These are phyloP conservation scores for Hirundo rustica DNA, from an alignment of 2,797 vertebrate genomes.

Conservation along the genomic window DNA sequence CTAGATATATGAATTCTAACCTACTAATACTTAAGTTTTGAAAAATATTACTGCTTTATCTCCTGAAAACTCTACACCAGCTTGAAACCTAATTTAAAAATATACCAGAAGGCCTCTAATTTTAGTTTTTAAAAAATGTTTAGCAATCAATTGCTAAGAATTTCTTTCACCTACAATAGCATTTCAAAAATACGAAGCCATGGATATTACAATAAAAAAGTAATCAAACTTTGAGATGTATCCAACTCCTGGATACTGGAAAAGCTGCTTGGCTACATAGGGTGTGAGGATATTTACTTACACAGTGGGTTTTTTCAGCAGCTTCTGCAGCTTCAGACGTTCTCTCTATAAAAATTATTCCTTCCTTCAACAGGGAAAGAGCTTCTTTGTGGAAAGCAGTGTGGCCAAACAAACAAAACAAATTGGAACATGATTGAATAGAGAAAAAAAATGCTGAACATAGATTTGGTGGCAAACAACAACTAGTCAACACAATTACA, in stretches of 20 bases:
- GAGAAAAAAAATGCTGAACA: not conserved
- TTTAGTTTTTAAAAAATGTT: not conserved
- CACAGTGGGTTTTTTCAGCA: not conserved
- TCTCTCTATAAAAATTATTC: not conserved
- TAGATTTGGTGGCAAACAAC: not conserved
- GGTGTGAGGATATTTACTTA: not conserved
- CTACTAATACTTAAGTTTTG: not conserved
- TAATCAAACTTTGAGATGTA: not conserved
- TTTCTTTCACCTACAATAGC: not conserved
- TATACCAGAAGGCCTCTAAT: not conserved
- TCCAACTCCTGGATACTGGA: not conserved
- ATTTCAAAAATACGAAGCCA: not conserved
- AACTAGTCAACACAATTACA: not conserved
- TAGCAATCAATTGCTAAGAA: not conserved
- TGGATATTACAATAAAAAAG: not conserved
- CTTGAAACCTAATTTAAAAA: not conserved
- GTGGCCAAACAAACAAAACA: not conserved
- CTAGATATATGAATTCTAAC: not conserved
- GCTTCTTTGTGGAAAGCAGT: not conserved
- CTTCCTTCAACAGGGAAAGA: not conserved
- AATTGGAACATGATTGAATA: not conserved
- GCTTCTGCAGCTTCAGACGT: not conserved
- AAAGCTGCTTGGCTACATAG: not conserved
- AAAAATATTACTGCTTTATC: not conserved
- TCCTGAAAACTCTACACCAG: not conserved